A percentile compares a stretch with the other conserved stretches of the same genome.
These are phyloP conservation scores for Hyperoplus immaculatus DNA, from an alignment of 2,797 vertebrate genomes.

Conservation along the genomic window DNA sequence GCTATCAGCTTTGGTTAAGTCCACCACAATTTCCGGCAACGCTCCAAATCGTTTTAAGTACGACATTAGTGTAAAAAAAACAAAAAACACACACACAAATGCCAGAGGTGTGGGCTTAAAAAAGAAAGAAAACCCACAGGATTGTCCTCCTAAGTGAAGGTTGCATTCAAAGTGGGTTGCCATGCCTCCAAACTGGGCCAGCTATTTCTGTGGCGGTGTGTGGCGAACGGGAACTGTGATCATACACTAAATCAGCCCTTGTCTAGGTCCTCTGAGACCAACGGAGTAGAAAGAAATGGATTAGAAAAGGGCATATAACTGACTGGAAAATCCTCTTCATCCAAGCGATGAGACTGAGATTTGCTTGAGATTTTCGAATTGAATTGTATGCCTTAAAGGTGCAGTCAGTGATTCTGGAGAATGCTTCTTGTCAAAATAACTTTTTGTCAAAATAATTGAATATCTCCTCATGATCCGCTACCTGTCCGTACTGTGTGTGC, in stretches of 20 bases:
- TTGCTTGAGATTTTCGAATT: no score
- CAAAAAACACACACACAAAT: conserved; percentile 19
- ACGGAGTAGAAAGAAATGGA: conserved; percentile 1
- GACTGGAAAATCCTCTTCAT: no score
- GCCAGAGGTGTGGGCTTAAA: conserved; percentile 22
- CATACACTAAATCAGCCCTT: conserved; percentile 45
- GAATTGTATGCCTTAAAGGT: no score
- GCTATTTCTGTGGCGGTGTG: conserved; percentile 67
- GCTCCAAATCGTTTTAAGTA: neutral
- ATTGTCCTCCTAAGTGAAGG: conserved; percentile 59
- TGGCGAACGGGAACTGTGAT: conserved; percentile 28
- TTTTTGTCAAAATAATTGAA: no score
- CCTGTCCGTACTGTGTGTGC: no score
- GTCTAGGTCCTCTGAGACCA: conserved; percentile 9
- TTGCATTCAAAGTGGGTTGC: conserved; percentile 51
- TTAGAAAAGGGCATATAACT: conserved; percentile 9
- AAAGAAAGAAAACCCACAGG: conserved; percentile 20
- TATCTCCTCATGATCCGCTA: no score
- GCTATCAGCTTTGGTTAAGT: conserved; percentile 1
- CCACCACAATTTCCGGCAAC: neutral
- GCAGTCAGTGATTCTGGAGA: no score
- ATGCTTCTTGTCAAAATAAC: no score
- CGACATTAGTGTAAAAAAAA: neutral
- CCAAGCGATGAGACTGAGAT: no score
- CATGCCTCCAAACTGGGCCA: conserved; percentile 70